Conservation (phyloP, 2,113 vertebrate species). For the Zosterops lateralis region DNA sequence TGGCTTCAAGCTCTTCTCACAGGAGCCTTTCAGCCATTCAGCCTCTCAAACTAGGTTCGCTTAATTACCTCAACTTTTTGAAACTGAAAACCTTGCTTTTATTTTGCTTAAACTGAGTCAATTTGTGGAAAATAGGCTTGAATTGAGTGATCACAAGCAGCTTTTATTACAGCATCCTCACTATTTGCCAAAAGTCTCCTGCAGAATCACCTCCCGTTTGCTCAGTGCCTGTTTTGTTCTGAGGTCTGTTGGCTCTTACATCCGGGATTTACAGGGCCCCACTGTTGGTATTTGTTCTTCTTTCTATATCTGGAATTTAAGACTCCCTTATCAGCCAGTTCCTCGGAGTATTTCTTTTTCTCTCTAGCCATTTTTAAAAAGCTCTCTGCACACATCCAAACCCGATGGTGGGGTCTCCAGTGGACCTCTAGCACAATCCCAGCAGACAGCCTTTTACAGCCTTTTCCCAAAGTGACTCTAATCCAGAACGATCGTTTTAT, state of each 20-base stretch:
- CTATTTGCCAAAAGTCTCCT: not conserved
- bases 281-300: constrained; percentile 31
- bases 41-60: not conserved
- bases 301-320: not conserved
- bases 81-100: constrained; percentile 3
- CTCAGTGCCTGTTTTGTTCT: not conserved
- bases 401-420: not conserved
- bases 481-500: not conserved
- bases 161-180: constrained; percentile 3
- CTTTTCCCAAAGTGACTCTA: constrained; percentile 36
- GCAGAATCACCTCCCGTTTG: constrained; percentile 16
- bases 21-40: not conserved
- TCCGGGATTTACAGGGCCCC: not conserved
- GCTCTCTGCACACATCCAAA: not conserved
- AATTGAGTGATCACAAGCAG: constrained; percentile 26
- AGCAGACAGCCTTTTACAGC: constrained; percentile 26
- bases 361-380: constrained; percentile 12
- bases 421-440: not conserved
- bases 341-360: not conserved
- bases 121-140: not conserved
- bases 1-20: not conserved
- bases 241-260: not conserved
- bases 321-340: not conserved
- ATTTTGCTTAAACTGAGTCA: not conserved
- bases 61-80: not conserved